Evolutionary conservation across 2,797 vertebrate species (phyloP).

Genomic region (Spinibarbus caldwelli): DNA sequence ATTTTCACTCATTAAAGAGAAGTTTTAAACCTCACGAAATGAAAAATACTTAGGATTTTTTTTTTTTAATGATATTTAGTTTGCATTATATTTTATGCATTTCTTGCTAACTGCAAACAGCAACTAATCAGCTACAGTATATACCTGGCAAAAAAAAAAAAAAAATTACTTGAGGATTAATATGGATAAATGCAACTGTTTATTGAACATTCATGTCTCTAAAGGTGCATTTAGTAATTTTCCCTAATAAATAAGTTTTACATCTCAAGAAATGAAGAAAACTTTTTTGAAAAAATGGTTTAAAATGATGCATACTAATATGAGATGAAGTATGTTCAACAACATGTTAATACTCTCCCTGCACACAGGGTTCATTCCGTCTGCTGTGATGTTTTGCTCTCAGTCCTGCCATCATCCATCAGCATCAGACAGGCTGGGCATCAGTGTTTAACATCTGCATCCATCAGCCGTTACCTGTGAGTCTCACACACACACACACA

Average conservation of each 20-base stretch:
- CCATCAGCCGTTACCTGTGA: background rate
- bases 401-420: background rate
- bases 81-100: background rate
- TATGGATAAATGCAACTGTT: background rate
- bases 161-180: background rate
- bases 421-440: background rate
- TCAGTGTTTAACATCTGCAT: slow-evolving; percentile 5
- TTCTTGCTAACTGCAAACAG: background rate
- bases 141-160: background rate
- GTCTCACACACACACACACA: background rate
- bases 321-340: background rate
- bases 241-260: background rate
- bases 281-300: background rate
- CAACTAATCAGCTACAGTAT: background rate
- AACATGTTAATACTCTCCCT: background rate
- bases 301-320: background rate
- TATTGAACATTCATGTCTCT: background rate
- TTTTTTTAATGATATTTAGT: too few relatives aligned
- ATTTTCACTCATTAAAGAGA: too few relatives aligned
- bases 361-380: background rate
- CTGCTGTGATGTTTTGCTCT: background rate
- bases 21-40: too few relatives aligned
- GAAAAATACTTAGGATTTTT: too few relatives aligned
- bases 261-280: background rate
- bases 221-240: background rate